Base-by-base conservation (phyloP, 2,797 vertebrate genomes). In the Peromyscus melanophrys region DNA sequence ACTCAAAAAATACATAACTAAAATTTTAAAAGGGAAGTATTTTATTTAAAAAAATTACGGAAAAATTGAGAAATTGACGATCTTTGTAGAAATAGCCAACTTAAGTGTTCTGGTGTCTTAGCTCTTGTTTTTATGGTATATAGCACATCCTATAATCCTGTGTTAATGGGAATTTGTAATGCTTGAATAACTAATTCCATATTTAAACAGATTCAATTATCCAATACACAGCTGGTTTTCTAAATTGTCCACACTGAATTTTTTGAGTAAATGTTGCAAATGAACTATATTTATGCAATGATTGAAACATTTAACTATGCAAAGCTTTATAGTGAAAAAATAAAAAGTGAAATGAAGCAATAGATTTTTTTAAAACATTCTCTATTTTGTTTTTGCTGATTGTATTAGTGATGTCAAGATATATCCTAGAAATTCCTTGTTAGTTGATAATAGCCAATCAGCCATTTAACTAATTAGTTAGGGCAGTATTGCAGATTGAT, bases 191-290 rank as follows among this genome's bases (percentile, higher is more conserved):
- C 63, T 96, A 98, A 98, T 98, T 97, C 23, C 57, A 57, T 96
- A 89, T 97, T 98, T 97, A 98, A 98, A 96, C 12, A 86, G 65
- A 97, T 94, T 96, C 97, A 97, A 94, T 97, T 98, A 94, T 29
- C 16, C 0, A 97, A 84, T 95, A 97, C 95, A 97, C 31, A 2
- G 73, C 1, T 96, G 93, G 89, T 93, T 97, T 98, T 97, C 81
- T 96, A 97, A 97, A 95, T 55, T 59, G 65, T 95, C 96, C 29
- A 95, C 17, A 27, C 0, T 78, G 76, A 97, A n/a, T 6, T 8
- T 96, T 37, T 12, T 81, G 69, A 97, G 57, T 92, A 94, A 96
- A 97, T 87, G 27, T 34, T 96, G 92, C 25, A 95, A 97, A 96
- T 96, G 55, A 71, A 0, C 80, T 75, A 90, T 80, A 52, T 67